Percentiles rank a stretch among this genome's conserved stretches.
These are phyloP conservation scores for Phortica variegata DNA, from an alignment of 1,140 invertebrate species.

Conservation along the genomic window DNA sequence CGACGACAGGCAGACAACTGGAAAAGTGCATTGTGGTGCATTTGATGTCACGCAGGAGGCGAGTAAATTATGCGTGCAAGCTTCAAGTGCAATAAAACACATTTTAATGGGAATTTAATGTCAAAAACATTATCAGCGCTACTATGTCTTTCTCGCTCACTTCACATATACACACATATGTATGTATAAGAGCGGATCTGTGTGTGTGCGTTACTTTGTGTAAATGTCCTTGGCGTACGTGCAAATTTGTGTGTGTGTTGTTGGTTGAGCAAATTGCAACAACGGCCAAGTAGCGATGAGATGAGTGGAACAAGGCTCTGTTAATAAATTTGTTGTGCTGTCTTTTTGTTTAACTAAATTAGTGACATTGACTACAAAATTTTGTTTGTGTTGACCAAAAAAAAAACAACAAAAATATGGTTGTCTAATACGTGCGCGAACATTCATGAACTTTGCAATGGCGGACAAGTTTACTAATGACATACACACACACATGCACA, in stretches of 20 bases:
- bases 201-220: neutral
- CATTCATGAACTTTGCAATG: neutral
- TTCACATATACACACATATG: conserved; percentile 10
- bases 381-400: no score
- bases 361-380: conserved; percentile 20
- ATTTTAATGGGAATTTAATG: conserved; percentile 39
- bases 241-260: conserved; percentile 6
- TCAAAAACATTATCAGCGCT: conserved; percentile 35
- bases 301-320: conserved; percentile 5
- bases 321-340: conserved; percentile 12
- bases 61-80: conserved; percentile 38
- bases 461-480: conserved; percentile 1
- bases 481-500: neutral
- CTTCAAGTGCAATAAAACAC: conserved; percentile 36
- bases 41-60: conserved; percentile 18
- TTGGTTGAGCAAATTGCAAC: conserved; percentile 1
- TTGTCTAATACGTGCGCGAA: conserved; percentile 1
- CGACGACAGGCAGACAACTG: neutral
- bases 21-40: conserved; percentile 13
- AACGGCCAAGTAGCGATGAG: neutral
- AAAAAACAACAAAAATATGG: conserved; percentile 12
- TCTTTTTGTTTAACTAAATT: conserved; percentile 21
- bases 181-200: conserved; percentile 2
- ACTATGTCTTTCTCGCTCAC: conserved; percentile 21
- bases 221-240: conserved; percentile 1